These are phyloP conservation scores for Vespertilio murinus DNA, from an alignment of 2,797 vertebrate species.

Conservation along the genomic window DNA sequence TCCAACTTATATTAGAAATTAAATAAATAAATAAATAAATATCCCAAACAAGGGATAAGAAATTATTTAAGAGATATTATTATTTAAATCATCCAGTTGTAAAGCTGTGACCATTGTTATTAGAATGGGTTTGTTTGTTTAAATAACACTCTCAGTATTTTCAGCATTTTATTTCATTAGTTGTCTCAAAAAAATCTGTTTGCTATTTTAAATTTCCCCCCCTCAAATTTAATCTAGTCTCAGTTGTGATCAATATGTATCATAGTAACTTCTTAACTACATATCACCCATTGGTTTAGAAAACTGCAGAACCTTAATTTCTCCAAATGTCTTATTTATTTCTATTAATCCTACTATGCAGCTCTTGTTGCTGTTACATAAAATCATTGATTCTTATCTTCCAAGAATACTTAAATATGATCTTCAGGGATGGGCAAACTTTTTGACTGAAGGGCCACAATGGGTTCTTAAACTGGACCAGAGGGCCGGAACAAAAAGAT, in stretches of 20 bases:
- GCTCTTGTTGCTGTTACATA: neutral
- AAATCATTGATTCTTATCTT: neutral
- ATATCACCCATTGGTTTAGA: neutral
- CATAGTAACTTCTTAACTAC: neutral
- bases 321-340: conserved; percentile 14
- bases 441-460: too few species aligned
- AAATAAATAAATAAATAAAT: neutral
- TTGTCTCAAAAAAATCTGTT: neutral
- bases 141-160: neutral
- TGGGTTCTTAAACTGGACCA: too few species aligned
- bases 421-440: too few species aligned
- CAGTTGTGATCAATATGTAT: neutral
- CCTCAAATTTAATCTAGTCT: neutral
- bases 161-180: conserved; percentile 8
- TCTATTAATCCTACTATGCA: neutral
- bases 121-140: neutral
- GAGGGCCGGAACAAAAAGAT: too few species aligned
- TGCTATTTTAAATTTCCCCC: neutral
- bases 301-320: neutral
- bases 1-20: neutral
- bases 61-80: neutral
- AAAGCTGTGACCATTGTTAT: neutral
- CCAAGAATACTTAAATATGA: neutral
- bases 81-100: neutral
- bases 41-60: neutral